phyloP scores from a whole-genome alignment of 2,797 vertebrate species.

The Aythya fuligula region DNA sequence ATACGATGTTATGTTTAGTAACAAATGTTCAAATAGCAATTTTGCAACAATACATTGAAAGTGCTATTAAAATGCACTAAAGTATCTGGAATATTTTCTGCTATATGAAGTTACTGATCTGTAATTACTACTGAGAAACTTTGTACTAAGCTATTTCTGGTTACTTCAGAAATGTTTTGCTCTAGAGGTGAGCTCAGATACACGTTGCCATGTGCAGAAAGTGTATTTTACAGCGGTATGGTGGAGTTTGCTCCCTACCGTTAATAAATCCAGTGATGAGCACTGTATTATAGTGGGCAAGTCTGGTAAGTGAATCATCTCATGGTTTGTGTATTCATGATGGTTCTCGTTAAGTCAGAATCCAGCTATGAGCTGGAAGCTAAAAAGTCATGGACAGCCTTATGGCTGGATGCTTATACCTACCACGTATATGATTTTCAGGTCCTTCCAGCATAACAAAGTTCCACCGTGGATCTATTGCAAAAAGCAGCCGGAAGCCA shows the following conservation, averaged over 20 bases:
- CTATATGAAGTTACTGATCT: background rate
- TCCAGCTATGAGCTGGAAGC: conserved; percentile 3
- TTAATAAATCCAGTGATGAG: background rate
- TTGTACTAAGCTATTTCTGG: background rate
- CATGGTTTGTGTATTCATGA: background rate
- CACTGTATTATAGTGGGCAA: background rate
- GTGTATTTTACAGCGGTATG: background rate
- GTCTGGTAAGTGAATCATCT: background rate
- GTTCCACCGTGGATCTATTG: background rate
- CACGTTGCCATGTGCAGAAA: fast-evolving
- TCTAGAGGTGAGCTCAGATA: background rate
- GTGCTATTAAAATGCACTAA: background rate
- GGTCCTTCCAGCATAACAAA: background rate
- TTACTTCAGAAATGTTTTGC: background rate
- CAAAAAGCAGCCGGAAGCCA: background rate
- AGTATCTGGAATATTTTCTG: background rate
- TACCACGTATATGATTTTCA: background rate
- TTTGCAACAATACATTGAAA: background rate
- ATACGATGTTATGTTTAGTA: background rate
- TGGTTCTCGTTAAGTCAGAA: background rate
- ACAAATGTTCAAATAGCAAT: background rate
- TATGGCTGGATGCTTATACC: background rate
- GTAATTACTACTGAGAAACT: background rate
- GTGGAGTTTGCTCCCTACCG: background rate
- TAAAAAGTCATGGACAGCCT: background rate